Percentiles rank a stretch among this genome's conserved stretches.
Conservation (phyloP, 2,797 vertebrate species). For the Acanthopagrus latus region DNA sequence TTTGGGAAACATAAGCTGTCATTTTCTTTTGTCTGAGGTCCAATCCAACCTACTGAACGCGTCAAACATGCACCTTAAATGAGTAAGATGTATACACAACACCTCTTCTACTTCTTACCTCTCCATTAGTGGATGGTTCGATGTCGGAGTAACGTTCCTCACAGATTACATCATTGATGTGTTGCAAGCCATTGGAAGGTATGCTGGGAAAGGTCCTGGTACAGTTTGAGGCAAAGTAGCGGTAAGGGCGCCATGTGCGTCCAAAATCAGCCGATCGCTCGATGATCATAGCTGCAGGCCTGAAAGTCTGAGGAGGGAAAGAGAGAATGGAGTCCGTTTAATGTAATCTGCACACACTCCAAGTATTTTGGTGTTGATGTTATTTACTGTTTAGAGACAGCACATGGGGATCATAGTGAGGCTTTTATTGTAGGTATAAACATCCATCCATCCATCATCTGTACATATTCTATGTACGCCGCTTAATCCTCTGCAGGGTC, state of each 20-base stretch:
- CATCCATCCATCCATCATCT: too few species aligned
- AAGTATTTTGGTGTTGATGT: background rate
- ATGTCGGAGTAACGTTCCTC: conserved; percentile 93
- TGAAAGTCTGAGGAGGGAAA: conserved; percentile 85
- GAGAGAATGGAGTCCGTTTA: background rate
- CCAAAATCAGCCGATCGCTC: conserved; percentile 89
- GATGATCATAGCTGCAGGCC: conserved; percentile 91
- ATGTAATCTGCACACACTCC: background rate
- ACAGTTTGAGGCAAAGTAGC: conserved; percentile 92
- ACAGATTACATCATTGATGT: conserved; percentile 88
- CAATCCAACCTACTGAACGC: too few species aligned
- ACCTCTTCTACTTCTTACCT: conserved; percentile 77
- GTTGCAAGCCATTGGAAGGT: conserved; percentile 73
- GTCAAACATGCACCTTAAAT: background rate
- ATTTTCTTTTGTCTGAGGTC: too few species aligned
- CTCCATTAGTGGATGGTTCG: conserved; percentile 89
- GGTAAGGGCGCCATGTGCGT: conserved; percentile 88
- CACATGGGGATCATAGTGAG: background rate
- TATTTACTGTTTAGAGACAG: background rate
- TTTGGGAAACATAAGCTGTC: too few species aligned
- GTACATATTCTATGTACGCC: too few species aligned
- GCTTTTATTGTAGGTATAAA: background rate
- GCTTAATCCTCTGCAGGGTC: too few species aligned
- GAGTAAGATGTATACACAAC: too few species aligned
- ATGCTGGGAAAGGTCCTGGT: conserved; percentile 87